Evolutionary conservation across 2,113 vertebrate species (phyloP).

Genomic region (Vulpes vulpes): DNA sequence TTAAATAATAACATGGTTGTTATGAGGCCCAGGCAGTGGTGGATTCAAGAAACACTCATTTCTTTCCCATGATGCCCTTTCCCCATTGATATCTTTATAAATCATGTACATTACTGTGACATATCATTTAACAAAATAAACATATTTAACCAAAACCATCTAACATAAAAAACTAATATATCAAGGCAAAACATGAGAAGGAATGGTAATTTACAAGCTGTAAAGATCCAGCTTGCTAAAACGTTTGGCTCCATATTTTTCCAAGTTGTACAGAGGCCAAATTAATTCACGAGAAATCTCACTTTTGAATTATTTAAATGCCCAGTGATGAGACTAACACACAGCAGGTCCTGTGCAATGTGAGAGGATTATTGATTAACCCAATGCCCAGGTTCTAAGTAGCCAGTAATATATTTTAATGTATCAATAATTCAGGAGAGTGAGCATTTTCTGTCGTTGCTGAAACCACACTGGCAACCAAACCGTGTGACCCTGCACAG

Average conservation of each 20-base stretch:
- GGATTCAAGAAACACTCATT: background rate
- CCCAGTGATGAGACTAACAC: background rate
- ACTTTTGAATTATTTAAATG: slow-evolving; percentile 74
- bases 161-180: background rate
- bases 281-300: slow-evolving; percentile 50
- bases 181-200: slow-evolving; percentile 19
- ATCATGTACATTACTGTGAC: background rate
- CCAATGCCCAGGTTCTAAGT: slow-evolving; percentile 43
- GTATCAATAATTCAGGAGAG: slow-evolving; percentile 70
- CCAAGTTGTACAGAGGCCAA: background rate
- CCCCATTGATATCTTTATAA: background rate
- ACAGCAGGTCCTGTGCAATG: background rate
- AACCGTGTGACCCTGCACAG: background rate
- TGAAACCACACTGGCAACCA: slow-evolving; percentile 24
- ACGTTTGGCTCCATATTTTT: background rate
- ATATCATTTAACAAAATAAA: background rate
- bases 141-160: background rate
- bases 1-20: background rate
- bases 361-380: slow-evolving; percentile 66
- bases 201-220: background rate
- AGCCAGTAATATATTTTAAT: slow-evolving; percentile 29
- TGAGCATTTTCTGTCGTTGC: slow-evolving; percentile 32
- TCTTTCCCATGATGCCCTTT: background rate
- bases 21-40: background rate
- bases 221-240: slow-evolving; percentile 15